Conservation (phyloP, 1,140 invertebrate genomes). For the Halesus radiatus region DNA sequence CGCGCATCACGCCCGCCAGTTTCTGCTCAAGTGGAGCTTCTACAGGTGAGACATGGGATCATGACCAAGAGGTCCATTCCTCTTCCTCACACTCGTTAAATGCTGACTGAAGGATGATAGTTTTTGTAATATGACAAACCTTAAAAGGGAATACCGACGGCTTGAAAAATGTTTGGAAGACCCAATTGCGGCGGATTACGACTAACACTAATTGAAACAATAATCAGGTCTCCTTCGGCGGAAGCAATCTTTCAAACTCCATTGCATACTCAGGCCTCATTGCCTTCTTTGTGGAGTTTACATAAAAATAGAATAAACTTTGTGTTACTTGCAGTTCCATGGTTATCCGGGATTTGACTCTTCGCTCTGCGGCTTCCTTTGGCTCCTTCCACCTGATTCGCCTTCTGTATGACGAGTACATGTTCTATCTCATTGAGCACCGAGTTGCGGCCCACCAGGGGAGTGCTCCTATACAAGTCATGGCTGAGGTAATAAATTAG, state of each 20-base stretch:
- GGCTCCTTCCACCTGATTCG: conserved; percentile 99
- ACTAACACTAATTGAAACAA: neutral
- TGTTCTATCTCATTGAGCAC: conserved; percentile 98
- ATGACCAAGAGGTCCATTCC: neutral
- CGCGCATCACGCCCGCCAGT: conserved; percentile 92
- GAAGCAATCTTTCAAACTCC: too few species aligned
- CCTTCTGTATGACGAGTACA: conserved; percentile 98
- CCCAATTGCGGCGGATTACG: neutral
- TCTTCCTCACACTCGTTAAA: too few species aligned
- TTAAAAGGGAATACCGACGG: too few species aligned
- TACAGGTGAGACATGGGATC: conserved; percentile 80
- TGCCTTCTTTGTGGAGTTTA: too few species aligned
- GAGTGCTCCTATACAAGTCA: conserved; percentile 94
- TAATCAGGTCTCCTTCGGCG: neutral
- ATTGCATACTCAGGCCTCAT: too few species aligned
- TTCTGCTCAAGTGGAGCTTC: conserved; percentile 99
- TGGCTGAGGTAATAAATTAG: conserved; percentile 67
- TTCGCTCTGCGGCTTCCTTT: conserved; percentile 97
- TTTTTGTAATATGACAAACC: too few species aligned
- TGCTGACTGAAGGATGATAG: too few species aligned
- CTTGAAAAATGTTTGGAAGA: too few species aligned
- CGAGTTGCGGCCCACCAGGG: conserved; percentile 92
- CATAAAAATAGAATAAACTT: neutral
- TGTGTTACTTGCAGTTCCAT: conserved; percentile 80
- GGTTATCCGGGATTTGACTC: conserved; percentile 94